Conservation (phyloP, 2,797 vertebrate genomes). For the Phrynocephalus vlangalii region DNA sequence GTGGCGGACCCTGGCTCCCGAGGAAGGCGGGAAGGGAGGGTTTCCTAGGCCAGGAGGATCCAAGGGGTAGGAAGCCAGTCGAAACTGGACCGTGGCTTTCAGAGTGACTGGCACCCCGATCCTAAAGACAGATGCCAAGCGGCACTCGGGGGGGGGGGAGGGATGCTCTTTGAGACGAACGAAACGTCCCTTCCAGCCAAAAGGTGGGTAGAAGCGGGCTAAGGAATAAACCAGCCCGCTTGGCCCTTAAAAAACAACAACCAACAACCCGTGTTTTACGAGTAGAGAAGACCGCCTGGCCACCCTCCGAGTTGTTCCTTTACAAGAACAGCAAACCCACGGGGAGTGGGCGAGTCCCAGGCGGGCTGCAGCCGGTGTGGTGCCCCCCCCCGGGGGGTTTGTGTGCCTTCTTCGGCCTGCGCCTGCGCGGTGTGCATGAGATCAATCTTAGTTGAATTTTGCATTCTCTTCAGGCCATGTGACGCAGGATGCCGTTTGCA, state of each 20-base stretch:
- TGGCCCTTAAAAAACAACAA: background rate
- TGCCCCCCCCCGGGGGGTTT: background rate
- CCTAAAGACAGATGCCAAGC: no score
- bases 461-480: conserved; percentile 91
- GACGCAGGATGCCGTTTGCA: conserved; percentile 87
- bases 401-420: conserved; percentile 70
- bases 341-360: conserved; percentile 55
- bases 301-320: background rate
- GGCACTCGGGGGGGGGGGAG: no score
- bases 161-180: background rate
- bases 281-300: no score
- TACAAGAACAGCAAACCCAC: conserved; percentile 63
- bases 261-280: no score
- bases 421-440: conserved; percentile 76
- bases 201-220: no score
- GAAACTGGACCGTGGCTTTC: no score
- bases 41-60: background rate
- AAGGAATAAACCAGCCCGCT: background rate
- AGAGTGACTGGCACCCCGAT: background rate
- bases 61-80: background rate
- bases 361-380: conserved; percentile 55
- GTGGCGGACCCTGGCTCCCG: background rate
- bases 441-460: conserved; percentile 89
- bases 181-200: background rate
- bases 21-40: background rate